phyloP scores from a whole-genome alignment of 2,113 vertebrate species.

The Hippocampus abdominalis region DNA sequence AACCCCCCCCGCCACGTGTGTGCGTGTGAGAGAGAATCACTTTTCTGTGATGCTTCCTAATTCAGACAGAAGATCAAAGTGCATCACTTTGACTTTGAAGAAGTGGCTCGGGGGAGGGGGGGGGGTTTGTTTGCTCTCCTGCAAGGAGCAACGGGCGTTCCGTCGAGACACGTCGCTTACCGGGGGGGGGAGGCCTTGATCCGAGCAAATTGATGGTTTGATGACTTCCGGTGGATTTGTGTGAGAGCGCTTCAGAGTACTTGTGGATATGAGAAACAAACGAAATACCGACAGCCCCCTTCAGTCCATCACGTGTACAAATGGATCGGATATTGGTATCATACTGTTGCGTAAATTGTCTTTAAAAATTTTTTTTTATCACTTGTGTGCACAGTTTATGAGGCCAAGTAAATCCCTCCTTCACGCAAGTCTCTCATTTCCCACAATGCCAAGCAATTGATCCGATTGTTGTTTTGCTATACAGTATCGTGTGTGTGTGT shows the following conservation, averaged over 20 bases:
- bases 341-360: not conserved
- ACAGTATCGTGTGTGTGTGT: not conserved
- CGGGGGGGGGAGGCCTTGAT: not conserved
- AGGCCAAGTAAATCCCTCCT: not conserved
- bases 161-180: too few relatives aligned
- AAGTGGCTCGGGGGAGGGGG: too few relatives aligned
- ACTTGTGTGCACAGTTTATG: too few relatives aligned
- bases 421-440: slow-evolving; percentile 46
- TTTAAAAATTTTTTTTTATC: too few relatives aligned
- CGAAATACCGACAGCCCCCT: not conserved
- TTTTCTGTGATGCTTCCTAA: not conserved
- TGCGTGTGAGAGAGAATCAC: not conserved
- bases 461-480: slow-evolving; percentile 12
- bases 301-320: not conserved
- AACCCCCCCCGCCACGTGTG: too few relatives aligned
- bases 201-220: not conserved
- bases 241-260: not conserved
- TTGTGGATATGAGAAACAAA: not conserved
- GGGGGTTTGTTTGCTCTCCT: not conserved
- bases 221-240: not conserved
- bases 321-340: not conserved
- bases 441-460: slow-evolving; percentile 32
- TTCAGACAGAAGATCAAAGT: not conserved
- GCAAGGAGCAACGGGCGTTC: not conserved
- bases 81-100: not conserved